Evolutionary conservation across 1,140 invertebrate species (phyloP).

Genomic region (Eumaeus atala): DNA sequence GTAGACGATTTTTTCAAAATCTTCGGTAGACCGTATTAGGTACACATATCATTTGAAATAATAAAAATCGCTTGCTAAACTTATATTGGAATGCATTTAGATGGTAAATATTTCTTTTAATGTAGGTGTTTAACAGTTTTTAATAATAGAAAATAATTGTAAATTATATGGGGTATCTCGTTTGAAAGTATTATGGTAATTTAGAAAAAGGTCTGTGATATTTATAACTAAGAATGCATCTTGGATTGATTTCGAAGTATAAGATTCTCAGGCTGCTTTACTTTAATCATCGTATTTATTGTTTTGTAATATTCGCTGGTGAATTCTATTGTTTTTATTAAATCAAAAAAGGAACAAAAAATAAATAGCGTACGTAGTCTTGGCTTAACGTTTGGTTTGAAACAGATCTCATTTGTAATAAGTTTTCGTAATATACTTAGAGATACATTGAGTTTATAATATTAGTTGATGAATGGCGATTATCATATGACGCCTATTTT

Average conservation of each 20-base stretch:
- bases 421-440: neutral
- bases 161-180: conserved; percentile 15
- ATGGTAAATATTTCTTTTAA: conserved; percentile 24
- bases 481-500: no score
- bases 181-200: conserved; percentile 64
- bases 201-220: conserved; percentile 67
- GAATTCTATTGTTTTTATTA: neutral
- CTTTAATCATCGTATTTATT: conserved; percentile 35
- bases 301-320: conserved; percentile 7
- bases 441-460: conserved; percentile 1
- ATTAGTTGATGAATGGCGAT: neutral
- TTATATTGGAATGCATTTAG: conserved; percentile 22
- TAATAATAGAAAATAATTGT: conserved; percentile 30
- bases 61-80: conserved; percentile 12
- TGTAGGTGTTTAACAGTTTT: conserved; percentile 43
- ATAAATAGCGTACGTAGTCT: neutral
- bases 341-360: neutral
- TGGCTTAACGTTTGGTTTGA: neutral
- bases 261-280: conserved; percentile 34
- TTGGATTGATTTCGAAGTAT: conserved; percentile 64
- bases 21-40: conserved; percentile 33
- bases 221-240: conserved; percentile 64
- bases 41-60: conserved; percentile 50
- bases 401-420: conserved; percentile 2
- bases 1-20: conserved; percentile 46